phyloP scores from a whole-genome alignment of 2,888 invertebrate genomes.

The Theretra japonica region DNA sequence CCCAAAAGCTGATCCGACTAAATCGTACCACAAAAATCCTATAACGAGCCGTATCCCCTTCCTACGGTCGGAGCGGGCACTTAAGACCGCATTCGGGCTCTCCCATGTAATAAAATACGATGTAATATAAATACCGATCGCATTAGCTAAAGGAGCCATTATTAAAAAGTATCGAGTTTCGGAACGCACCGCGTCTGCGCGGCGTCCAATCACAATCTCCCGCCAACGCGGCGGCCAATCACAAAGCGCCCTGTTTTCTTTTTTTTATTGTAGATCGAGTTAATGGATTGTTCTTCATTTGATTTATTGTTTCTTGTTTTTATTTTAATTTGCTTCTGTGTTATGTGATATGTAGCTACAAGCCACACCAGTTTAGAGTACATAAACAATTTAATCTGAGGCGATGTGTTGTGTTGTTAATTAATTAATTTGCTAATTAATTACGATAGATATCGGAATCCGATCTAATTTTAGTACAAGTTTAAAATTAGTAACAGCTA shows the following conservation, averaged over 20 bases:
- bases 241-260: conserved; percentile 56
- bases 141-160: conserved; percentile 84
- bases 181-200: conserved; percentile 68
- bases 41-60: conserved; percentile 29
- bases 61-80: conserved; percentile 48
- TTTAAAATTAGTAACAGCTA: not conserved
- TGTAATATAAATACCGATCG: conserved; percentile 80
- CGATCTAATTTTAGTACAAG: not conserved
- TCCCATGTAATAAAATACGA: conserved; percentile 79
- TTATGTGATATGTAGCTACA: conserved; percentile 10
- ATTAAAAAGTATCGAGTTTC: conserved; percentile 84
- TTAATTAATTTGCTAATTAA: no score
- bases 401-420: no score
- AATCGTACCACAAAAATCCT: conserved; percentile 22
- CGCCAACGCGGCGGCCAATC: conserved; percentile 72
- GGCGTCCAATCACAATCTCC: conserved; percentile 69
- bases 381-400: not conserved
- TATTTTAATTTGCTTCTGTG: conserved; percentile 47
- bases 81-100: conserved; percentile 72
- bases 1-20: conserved; percentile 11
- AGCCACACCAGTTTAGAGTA: not conserved
- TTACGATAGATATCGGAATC: not conserved
- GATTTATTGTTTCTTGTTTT: conserved; percentile 74
- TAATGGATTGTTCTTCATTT: conserved; percentile 84
- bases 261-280: conserved; percentile 76